These are phyloP conservation scores for Prionailurus viverrinus DNA, from an alignment of 2,113 vertebrate species.

Conservation along the genomic window DNA sequence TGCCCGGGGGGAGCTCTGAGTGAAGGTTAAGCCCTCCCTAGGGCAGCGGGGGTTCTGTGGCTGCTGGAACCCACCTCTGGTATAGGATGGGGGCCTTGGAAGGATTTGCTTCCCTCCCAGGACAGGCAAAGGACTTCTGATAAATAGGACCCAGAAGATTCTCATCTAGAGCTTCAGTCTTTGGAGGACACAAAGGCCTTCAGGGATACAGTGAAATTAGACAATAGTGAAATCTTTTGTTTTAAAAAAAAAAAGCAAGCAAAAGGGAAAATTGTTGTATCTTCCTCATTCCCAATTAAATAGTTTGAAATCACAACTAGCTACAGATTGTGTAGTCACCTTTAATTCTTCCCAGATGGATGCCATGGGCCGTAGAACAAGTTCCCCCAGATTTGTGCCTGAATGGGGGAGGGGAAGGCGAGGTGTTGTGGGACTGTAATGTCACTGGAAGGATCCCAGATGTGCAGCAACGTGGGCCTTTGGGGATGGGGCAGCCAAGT, in stretches of 20 bases:
- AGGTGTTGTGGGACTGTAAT: background rate
- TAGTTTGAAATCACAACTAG: background rate
- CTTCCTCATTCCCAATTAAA: slow-evolving; percentile 30
- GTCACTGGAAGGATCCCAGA: background rate
- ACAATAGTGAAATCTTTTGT: background rate
- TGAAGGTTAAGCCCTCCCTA: background rate
- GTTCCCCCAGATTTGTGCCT: slow-evolving; percentile 26
- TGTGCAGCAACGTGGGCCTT: background rate
- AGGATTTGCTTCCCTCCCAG: background rate
- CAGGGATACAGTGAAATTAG: background rate
- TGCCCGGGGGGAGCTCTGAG: slow-evolving; percentile 79
- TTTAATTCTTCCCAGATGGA: slow-evolving; percentile 62
- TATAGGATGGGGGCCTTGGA: background rate
- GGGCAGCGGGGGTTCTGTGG: background rate
- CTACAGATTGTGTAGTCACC: slow-evolving; percentile 51
- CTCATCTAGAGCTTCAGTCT: background rate
- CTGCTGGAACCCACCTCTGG: background rate
- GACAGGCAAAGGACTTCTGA: slow-evolving; percentile 10
- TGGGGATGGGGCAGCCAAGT: background rate
- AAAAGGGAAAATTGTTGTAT: background rate
- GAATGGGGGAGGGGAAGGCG: background rate
- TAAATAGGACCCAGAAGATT: background rate
- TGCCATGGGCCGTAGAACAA: background rate
- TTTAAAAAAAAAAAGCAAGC: background rate
- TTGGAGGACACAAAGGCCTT: slow-evolving; percentile 16